Evolutionary conservation across 2,113 vertebrate species (phyloP).

Genomic region (Leiothrix lutea): DNA sequence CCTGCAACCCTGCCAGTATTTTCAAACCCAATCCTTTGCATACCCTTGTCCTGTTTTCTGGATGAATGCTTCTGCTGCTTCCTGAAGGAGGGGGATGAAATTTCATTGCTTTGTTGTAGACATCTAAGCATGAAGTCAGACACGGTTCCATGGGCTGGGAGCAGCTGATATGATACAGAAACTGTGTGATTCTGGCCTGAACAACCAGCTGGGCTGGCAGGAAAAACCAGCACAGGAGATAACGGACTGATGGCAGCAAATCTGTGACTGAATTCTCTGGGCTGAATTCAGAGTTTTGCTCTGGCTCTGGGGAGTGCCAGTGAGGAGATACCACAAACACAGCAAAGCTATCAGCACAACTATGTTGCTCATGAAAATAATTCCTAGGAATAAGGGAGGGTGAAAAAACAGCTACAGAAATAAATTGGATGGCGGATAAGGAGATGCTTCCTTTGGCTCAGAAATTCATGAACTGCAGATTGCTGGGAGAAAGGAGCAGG

Average conservation of each 20-base stretch:
- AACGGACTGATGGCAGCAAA: not conserved
- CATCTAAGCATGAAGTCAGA: slow-evolving; percentile 11
- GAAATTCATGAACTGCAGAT: rapidly evolving
- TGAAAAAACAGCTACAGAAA: not conserved
- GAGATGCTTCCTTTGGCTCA: not conserved
- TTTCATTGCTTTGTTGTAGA: slow-evolving; percentile 10
- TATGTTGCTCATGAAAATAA: rapidly evolving
- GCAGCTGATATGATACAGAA: not conserved
- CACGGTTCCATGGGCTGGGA: slow-evolving; percentile 11
- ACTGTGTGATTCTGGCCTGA: slow-evolving; percentile 25
- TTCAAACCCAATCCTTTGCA: not conserved
- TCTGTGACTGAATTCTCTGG: not conserved
- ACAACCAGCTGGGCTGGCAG: slow-evolving; percentile 25
- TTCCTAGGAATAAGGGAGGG: not conserved
- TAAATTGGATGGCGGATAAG: rapidly evolving
- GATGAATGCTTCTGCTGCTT: slow-evolving; percentile 3
- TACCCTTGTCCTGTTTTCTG: not conserved
- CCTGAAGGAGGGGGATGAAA: slow-evolving; percentile 19
- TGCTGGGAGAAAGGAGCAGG: not conserved
- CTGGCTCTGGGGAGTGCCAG: not conserved
- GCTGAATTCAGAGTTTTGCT: not conserved
- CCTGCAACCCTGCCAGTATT: not conserved
- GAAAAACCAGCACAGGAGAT: slow-evolving; percentile 22
- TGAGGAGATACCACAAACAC: rapidly evolving
- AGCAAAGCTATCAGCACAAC: not conserved